phyloP scores from a whole-genome alignment of 2,113 vertebrate species.

The Onychostoma macrolepis region DNA sequence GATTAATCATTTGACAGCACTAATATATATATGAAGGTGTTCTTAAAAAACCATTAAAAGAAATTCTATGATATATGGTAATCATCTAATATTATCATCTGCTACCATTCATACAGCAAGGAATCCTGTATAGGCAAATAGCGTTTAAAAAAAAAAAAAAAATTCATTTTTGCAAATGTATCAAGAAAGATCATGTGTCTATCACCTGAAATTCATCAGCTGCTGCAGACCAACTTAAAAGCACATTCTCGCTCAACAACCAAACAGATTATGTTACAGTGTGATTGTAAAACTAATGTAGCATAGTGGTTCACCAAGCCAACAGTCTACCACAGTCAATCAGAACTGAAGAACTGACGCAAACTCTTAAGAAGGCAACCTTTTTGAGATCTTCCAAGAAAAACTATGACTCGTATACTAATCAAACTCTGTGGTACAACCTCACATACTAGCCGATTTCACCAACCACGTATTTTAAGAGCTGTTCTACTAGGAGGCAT shows the following conservation, averaged over 20 bases:
- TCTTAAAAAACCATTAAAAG: background rate
- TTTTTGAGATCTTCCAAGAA: constrained; percentile 8
- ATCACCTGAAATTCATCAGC: background rate
- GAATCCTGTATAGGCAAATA: background rate
- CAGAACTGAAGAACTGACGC: background rate
- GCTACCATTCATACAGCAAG: background rate
- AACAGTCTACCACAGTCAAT: background rate
- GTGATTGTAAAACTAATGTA: constrained; percentile 1
- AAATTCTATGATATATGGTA: background rate
- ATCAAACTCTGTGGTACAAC: constrained; percentile 13
- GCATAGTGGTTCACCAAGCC: background rate
- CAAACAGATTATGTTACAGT: background rate
- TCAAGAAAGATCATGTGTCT: background rate
- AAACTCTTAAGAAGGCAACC: background rate
- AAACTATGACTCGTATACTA: background rate
- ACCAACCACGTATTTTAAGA: background rate
- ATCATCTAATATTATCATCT: background rate
- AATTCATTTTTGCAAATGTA: background rate
- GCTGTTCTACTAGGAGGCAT: background rate
- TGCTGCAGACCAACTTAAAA: background rate
- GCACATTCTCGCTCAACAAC: background rate
- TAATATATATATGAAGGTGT: no score
- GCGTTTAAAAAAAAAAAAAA: no score
- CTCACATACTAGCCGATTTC: background rate
- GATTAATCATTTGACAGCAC: no score